Evolutionary conservation across 2,113 vertebrate species (phyloP).

Genomic region (Pygoscelis adeliae): DNA sequence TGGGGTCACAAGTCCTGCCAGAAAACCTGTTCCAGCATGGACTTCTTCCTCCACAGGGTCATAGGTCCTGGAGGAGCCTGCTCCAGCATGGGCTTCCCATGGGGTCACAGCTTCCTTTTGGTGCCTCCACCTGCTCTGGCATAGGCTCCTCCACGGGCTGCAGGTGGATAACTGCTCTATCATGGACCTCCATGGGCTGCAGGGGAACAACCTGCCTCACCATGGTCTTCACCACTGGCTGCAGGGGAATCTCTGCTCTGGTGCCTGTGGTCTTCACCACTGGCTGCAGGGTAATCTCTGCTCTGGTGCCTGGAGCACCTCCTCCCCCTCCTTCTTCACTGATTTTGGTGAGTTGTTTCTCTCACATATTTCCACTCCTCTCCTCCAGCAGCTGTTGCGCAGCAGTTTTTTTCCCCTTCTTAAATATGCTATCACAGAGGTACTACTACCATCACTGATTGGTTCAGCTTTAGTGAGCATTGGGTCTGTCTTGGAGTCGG

Average conservation of each 20-base stretch:
- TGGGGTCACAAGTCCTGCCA: too few relatives aligned
- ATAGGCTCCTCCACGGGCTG: rapidly evolving
- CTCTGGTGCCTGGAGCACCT: rapidly evolving
- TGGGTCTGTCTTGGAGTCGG: rapidly evolving
- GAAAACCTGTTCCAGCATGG: neutral
- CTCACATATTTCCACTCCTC: neutral
- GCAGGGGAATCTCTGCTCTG: neutral
- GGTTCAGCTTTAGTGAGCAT: neutral
- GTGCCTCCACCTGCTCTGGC: rapidly evolving
- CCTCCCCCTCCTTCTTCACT: neutral
- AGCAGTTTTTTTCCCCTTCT: neutral
- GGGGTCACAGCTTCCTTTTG: rapidly evolving
- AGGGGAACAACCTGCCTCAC: neutral
- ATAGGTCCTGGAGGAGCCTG: neutral
- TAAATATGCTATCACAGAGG: neutral
- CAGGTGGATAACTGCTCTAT: neutral
- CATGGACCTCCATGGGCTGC: neutral
- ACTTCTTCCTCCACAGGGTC: too few relatives aligned
- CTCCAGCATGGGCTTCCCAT: rapidly evolving
- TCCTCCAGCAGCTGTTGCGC: neutral
- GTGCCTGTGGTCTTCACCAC: too few relatives aligned
- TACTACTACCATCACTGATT: rapidly evolving
- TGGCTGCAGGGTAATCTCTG: neutral
- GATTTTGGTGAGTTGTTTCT: neutral
- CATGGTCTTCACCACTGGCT: neutral